Base-by-base conservation (phyloP, 2,113 vertebrate species). In the Heteronetta atricapilla region DNA sequence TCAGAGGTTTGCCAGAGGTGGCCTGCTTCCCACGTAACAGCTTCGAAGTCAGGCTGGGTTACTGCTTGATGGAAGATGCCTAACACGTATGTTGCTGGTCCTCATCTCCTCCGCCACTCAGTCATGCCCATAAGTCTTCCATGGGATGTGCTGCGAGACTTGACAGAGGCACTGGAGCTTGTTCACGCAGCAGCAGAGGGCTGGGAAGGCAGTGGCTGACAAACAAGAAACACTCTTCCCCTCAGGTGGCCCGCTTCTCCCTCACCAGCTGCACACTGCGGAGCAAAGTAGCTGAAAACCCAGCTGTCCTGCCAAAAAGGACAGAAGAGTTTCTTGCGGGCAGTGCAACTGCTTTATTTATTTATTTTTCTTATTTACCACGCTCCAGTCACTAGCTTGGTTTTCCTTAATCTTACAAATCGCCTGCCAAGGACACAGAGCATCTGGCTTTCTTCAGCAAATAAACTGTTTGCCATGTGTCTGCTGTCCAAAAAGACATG, bases 401-500 rank as follows among this genome's bases (percentile, higher is more conserved):
- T 73, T 90, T 77, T 69, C 88, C 78, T 58, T 95, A 94, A 95
- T 96, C 94, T 97, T 86, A 88, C 79, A 85, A 86, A 91, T 66
- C 21, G 64, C 56, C 80, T 96, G 91, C 89, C 96, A 95, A 93
- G 72, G 88, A 94, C 86, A 82, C 19, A 6, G 59, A 94, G 55
- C 58, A 75, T 90, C 93, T 97, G 92, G 89, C 86, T 97, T 96
- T 97, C 78, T 91, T 97, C 95, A 95, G 76, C 58, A 63, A 97
- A 92, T 96, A 91, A 94, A 88, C 93, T 58, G 79, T 93, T 95
- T 78, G 72, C 73, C 52, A 53, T 94, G 56, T 86, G 95, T 82
- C 95, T 89, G 86, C 86, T 94, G 94, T 94, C 79, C 91, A 95
- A 97, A 95, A 94, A 96, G 66, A 74, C 82, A 64, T 29, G 55